A percentile compares a stretch with the other conserved stretches of the same genome.
Evolutionary conservation across 2,888 invertebrate genomes (phyloP).

Genomic region (Cryptus armator): DNA sequence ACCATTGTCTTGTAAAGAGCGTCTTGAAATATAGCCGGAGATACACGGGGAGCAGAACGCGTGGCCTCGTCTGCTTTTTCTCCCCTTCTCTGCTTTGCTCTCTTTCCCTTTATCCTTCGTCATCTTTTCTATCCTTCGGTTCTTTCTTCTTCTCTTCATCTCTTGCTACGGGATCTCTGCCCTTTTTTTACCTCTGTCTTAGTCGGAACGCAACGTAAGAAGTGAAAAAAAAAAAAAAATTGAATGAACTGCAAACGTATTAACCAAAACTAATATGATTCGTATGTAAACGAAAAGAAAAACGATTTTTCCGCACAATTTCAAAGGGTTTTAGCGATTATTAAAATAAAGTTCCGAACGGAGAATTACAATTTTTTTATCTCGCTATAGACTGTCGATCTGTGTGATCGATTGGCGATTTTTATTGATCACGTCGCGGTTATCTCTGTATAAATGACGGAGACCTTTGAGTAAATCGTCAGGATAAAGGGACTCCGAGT

Average conservation of each 20-base stretch:
- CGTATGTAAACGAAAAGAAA: neutral
- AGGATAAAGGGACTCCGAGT: neutral
- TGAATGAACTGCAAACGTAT: neutral
- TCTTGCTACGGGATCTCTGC: neutral
- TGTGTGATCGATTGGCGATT: neutral
- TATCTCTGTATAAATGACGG: too few relatives aligned
- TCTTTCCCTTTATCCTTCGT: slow-evolving; percentile 47
- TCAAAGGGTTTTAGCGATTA: too few relatives aligned
- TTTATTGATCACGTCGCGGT: slow-evolving; percentile 10
- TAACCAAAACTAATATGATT: neutral
- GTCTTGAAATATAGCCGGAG: slow-evolving; percentile 80
- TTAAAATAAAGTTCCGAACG: too few relatives aligned
- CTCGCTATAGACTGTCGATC: slow-evolving; percentile 5
- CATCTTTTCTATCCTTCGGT: slow-evolving; percentile 39
- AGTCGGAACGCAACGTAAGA: neutral
- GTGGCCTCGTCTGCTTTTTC: slow-evolving; percentile 63
- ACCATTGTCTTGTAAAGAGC: slow-evolving; percentile 83
- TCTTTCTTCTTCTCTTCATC: slow-evolving; percentile 27
- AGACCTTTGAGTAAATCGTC: too few relatives aligned
- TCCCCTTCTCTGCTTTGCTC: slow-evolving; percentile 44
- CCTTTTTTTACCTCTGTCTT: slow-evolving; percentile 9
- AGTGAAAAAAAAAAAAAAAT: neutral
- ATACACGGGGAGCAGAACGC: slow-evolving; percentile 75
- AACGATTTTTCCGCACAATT: too few relatives aligned
- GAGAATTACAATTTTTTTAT: neutral